These are phyloP conservation scores for Clivina fossor DNA, from an alignment of 2,888 invertebrate genomes.

Conservation along the genomic window DNA sequence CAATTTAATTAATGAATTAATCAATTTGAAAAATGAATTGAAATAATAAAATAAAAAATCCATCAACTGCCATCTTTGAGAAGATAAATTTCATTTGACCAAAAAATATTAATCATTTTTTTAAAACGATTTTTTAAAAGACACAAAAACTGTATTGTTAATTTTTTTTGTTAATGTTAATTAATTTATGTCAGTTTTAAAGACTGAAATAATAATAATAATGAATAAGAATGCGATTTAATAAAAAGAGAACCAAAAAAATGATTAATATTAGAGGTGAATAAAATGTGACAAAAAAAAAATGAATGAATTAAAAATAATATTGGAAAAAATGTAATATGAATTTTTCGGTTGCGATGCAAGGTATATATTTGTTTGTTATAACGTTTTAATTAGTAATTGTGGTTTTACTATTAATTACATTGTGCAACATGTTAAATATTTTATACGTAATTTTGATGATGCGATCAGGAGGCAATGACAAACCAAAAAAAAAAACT, in stretches of 20 bases:
- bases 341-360: constrained; percentile 20
- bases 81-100: constrained; percentile 9
- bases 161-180: too few species aligned
- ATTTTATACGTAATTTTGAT: constrained; percentile 35
- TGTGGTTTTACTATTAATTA: constrained; percentile 30
- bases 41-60: neutral
- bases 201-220: too few species aligned
- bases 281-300: too few species aligned
- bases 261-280: too few species aligned
- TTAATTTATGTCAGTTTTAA: too few species aligned
- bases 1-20: constrained; percentile 25
- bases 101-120: neutral
- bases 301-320: too few species aligned
- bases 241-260: too few species aligned
- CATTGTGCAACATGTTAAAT: constrained; percentile 34
- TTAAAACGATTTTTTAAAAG: too few species aligned
- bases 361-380: constrained; percentile 30
- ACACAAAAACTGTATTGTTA: too few species aligned
- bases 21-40: constrained; percentile 20
- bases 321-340: neutral
- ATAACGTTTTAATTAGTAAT: constrained; percentile 31
- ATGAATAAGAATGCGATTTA: too few species aligned
- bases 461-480: constrained; percentile 32
- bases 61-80: constrained; percentile 6
- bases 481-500: constrained; percentile 31